Evolutionary conservation across 2,888 invertebrate genomes (phyloP).

Genomic region (Exephanes ischioxanthus): DNA sequence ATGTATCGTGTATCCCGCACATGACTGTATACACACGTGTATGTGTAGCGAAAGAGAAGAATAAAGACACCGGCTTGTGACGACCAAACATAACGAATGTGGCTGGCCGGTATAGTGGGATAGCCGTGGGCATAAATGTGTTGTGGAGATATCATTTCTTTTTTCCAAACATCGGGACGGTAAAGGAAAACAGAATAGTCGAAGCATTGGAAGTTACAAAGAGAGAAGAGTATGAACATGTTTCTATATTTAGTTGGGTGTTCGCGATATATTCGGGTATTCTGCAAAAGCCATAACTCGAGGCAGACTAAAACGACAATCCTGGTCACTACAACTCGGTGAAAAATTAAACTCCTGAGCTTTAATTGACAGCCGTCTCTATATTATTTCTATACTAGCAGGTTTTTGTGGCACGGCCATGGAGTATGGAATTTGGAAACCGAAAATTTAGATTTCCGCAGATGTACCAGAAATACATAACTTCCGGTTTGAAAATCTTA

Average conservation of each 20-base stretch:
- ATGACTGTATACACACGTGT: background rate
- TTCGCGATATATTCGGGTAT: background rate
- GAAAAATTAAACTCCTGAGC: background rate
- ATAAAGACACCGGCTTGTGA: slow-evolving; percentile 16
- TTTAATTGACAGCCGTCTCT: no score
- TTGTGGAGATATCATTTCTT: slow-evolving; percentile 10
- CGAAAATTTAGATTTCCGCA: no score
- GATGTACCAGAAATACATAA: no score
- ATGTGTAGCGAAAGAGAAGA: background rate
- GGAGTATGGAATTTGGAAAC: no score
- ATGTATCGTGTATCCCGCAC: background rate
- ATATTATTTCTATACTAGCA: no score
- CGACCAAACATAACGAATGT: slow-evolving; percentile 28
- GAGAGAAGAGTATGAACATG: background rate
- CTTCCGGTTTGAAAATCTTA: no score
- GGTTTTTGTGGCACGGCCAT: no score
- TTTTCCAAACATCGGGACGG: background rate
- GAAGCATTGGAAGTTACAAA: slow-evolving; percentile 3
- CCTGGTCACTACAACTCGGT: background rate
- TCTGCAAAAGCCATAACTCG: background rate
- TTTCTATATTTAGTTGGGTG: background rate
- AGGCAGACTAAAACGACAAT: no score
- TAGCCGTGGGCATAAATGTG: background rate
- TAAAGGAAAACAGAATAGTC: background rate
- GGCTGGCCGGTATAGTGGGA: slow-evolving; percentile 2